phyloP scores from a whole-genome alignment of 2,888 invertebrate genomes.

The Geophilus truncorum region DNA sequence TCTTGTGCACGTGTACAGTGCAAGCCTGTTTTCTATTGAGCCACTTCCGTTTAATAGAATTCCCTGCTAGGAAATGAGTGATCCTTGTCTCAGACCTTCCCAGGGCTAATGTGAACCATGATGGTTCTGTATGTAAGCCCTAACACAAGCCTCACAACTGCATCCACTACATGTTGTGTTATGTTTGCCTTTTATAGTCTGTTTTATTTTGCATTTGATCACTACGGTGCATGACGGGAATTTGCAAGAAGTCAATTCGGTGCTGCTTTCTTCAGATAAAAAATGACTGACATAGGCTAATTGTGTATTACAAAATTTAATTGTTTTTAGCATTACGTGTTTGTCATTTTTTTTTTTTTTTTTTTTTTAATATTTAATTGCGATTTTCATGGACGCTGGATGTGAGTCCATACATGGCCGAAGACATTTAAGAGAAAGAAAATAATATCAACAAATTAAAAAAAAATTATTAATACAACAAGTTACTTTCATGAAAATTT shows the following conservation, averaged over 20 bases:
- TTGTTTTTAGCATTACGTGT: background rate
- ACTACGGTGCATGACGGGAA: background rate
- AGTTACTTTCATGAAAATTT: too few species aligned
- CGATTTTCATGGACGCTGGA: slow-evolving; percentile 54
- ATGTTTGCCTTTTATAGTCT: background rate
- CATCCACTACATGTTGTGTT: slow-evolving; percentile 4
- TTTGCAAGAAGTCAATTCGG: background rate
- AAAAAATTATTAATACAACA: too few species aligned
- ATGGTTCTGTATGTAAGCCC: slow-evolving; percentile 36
- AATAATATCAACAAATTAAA: too few species aligned
- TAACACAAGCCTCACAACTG: slow-evolving; percentile 38
- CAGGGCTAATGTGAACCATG: slow-evolving; percentile 35
- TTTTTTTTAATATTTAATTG: slow-evolving; percentile 40
- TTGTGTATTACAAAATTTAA: background rate
- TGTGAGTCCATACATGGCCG: slow-evolving; percentile 53
- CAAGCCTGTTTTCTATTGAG: slow-evolving; percentile 37
- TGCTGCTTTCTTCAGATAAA: background rate
- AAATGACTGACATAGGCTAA: background rate
- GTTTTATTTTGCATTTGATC: background rate
- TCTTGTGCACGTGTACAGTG: slow-evolving; percentile 35
- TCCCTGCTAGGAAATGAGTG: slow-evolving; percentile 37
- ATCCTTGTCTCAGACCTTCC: slow-evolving; percentile 39
- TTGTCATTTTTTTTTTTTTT: background rate
- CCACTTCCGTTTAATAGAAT: slow-evolving; percentile 34
- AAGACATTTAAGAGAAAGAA: slow-evolving; percentile 46